These are phyloP conservation scores for Hirundichthys speculiger DNA, from an alignment of 2,113 vertebrate species.

Conservation along the genomic window DNA sequence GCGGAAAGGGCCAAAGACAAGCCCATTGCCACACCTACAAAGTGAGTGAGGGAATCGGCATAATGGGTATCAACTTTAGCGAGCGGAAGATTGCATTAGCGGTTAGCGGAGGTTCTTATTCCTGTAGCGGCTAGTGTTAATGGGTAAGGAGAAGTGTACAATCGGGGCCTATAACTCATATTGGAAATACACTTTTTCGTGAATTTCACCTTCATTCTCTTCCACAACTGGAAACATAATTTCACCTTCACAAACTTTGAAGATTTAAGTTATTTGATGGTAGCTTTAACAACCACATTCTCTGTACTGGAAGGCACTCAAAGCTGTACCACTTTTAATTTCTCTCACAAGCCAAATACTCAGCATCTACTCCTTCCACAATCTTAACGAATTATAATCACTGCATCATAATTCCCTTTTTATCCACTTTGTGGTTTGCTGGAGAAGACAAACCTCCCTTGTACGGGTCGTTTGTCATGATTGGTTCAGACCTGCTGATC, in stretches of 20 bases:
- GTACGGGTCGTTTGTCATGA: conserved; percentile 55
- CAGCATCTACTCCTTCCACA: conserved; percentile 21
- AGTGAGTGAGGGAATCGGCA: no score
- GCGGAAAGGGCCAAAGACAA: no score
- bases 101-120: no score
- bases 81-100: no score
- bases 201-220: no score
- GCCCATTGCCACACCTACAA: no score
- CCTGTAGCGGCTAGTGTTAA: no score
- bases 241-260: conserved; percentile 20
- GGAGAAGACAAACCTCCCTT: conserved; percentile 39
- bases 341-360: background rate
- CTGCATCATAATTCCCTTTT: conserved; percentile 24
- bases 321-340: conserved; percentile 3
- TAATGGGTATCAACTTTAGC: no score
- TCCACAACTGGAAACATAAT: no score
- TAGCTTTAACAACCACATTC: conserved; percentile 8
- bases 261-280: conserved; percentile 3
- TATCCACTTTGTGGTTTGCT: conserved; percentile 23
- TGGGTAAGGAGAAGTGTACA: no score
- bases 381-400: conserved; percentile 25
- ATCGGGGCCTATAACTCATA: no score
- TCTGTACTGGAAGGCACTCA: background rate
- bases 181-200: no score
- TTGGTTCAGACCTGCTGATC: conserved; percentile 67